Base-by-base conservation (phyloP, 2,888 invertebrate genomes). In the Polymixis flavicincta region DNA sequence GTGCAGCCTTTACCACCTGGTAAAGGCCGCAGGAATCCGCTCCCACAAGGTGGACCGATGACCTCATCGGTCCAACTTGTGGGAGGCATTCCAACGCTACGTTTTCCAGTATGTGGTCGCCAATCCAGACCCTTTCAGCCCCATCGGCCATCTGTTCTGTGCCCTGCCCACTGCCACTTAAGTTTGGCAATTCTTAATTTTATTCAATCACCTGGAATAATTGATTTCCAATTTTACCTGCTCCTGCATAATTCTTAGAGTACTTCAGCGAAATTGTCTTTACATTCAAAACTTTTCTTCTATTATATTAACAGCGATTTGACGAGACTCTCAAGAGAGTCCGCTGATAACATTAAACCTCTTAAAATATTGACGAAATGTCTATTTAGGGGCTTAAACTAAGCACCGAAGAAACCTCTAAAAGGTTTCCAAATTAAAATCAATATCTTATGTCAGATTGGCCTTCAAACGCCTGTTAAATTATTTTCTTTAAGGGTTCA, bases 371-470 rank as follows among this genome's bases (percentile, higher is more conserved):
- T 67, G 25, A 60, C 37, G 13, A 72, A 42, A 65, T 32, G 28
- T 55, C 45, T 54, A 6, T 50, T 60, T 55, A 14, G 22, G 22
- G 50, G 14, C 8, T 72, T 63, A 28, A n/a, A 28, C 32, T 67
- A 59, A 66, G 14, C 48, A n/a, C 48, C 37, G 4, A 54, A 28
- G 48, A 55, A 32, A n/a, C 45, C 13, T 22, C 37, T 69, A 66
- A 83, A 66, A 78, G 65, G 65, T 69, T 78, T 37, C 57, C 14
- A 61, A 84, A 69, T 73, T 60, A 71, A 50, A 74, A 80, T 71
- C 72, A 68, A 64, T 73, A 60, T 60, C 28, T 52, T 32, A 37
- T 25, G 17, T 25, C n/a, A 50, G 25, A 66, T n/a, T 60, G 64
- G n/a, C 70, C 67, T 71, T 55, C 63, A 68, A 84, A 73, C 0